Evolutionary conservation across 92 coral and sea anemone genomes (phyloP).

Genomic region (Porites evermanni): DNA sequence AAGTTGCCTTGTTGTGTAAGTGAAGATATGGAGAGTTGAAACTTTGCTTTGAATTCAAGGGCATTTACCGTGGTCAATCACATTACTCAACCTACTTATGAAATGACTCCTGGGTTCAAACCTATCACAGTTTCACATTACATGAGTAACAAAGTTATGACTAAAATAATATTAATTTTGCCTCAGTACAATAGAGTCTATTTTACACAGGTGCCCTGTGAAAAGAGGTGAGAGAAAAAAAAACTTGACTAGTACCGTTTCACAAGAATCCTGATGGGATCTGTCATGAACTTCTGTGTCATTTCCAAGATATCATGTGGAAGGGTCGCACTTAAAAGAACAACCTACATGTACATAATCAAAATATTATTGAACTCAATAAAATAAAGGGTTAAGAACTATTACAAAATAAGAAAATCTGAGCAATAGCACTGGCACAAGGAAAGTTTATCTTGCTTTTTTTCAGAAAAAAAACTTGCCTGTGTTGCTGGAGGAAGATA

Average conservation of each 20-base stretch:
- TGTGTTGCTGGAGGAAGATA: constrained; percentile 99
- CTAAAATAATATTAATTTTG: too few relatives aligned
- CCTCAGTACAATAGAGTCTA: too few relatives aligned
- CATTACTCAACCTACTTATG: too few relatives aligned
- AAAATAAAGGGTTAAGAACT: background rate
- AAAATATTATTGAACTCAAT: background rate
- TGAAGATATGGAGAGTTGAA: too few relatives aligned
- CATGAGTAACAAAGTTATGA: too few relatives aligned
- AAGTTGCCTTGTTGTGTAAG: background rate
- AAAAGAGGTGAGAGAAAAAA: background rate
- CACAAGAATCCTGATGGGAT: constrained; percentile 95
- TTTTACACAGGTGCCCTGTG: too few relatives aligned
- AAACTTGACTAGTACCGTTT: constrained; percentile 76
- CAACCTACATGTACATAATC: constrained; percentile 70
- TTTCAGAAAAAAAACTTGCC: constrained; percentile 49
- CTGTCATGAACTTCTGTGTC: constrained; percentile 98
- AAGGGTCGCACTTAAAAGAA: constrained; percentile 93
- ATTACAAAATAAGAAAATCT: background rate
- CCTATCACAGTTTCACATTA: too few relatives aligned
- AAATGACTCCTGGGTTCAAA: too few relatives aligned
- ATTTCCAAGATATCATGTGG: constrained; percentile 98
- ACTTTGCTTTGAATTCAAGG: too few relatives aligned
- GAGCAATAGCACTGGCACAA: background rate
- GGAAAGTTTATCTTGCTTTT: background rate
- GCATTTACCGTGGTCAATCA: too few relatives aligned